phyloP scores from a whole-genome alignment of 2,113 vertebrate genomes.

The Solea solea region DNA sequence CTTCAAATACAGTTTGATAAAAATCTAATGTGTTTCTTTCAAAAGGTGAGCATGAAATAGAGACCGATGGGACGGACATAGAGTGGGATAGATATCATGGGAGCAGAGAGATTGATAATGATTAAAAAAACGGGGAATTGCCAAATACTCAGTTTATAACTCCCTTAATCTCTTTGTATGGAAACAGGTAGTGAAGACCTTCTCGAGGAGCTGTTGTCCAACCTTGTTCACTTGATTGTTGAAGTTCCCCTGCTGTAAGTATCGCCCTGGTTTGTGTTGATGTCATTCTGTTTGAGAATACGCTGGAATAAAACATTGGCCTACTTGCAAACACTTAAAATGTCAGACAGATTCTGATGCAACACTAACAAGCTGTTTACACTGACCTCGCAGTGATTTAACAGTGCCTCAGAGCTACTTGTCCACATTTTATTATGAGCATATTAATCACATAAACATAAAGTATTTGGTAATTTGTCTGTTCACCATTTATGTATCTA shows the following conservation, averaged over 20 bases:
- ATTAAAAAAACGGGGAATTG: slow-evolving; percentile 16
- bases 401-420: slow-evolving; percentile 7
- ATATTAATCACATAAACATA: background rate
- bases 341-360: background rate
- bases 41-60: slow-evolving; percentile 21
- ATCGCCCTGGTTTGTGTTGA: background rate
- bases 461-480: slow-evolving; percentile 12
- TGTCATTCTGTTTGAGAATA: background rate
- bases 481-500: slow-evolving; percentile 5
- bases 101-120: slow-evolving; percentile 1
- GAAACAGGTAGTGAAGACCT: slow-evolving; percentile 88
- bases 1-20: background rate
- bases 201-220: slow-evolving; percentile 92
- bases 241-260: slow-evolving; percentile 97
- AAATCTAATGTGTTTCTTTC: slow-evolving; percentile 4
- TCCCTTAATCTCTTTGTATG: slow-evolving; percentile 44
- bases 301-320: slow-evolving; percentile 12
- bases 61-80: background rate
- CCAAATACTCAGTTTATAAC: background rate
- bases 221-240: slow-evolving; percentile 94
- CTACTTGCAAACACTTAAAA: slow-evolving; percentile 21
- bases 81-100: slow-evolving; percentile 3
- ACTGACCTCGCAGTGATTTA: background rate
- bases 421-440: background rate
- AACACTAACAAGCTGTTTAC: background rate